A percentile compares a stretch with the other conserved stretches of the same genome.
Evolutionary conservation across 2,113 vertebrate species (phyloP).

Genomic region (Antidorcas marsupialis): DNA sequence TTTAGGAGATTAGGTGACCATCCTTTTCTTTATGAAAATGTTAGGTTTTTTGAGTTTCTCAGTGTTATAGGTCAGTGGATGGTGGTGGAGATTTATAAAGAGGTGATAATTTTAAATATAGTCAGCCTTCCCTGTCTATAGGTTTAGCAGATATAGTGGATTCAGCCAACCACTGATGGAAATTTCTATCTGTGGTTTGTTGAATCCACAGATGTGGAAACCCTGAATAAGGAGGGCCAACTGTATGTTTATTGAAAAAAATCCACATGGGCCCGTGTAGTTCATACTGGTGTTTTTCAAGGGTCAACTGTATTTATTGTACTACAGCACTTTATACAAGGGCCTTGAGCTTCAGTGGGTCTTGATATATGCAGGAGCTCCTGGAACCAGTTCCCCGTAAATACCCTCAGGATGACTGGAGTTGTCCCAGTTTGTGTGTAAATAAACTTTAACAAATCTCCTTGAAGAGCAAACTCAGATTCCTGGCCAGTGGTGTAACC

Average conservation of each 20-base stretch:
- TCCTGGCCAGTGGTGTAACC: not conserved
- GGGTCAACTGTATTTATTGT: not conserved
- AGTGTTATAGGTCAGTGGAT: not conserved
- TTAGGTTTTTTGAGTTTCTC: not conserved
- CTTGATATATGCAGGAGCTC: not conserved
- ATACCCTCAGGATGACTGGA: not conserved
- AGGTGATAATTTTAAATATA: not conserved
- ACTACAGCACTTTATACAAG: not conserved
- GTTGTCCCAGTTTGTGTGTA: not conserved
- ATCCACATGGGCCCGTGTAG: not conserved
- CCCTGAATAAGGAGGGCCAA: not conserved
- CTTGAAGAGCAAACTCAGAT: not conserved
- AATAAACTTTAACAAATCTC: not conserved
- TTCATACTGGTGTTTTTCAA: not conserved
- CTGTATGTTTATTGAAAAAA: not conserved
- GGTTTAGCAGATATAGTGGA: not conserved
- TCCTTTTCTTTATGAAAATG: not conserved
- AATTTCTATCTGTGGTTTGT: not conserved
- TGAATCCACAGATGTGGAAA: not conserved
- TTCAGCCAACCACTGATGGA: not conserved
- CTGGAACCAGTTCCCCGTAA: not conserved
- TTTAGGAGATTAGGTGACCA: not conserved
- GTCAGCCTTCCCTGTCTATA: not conserved
- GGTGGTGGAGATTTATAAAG: not conserved
- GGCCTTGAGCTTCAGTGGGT: not conserved